A percentile compares a stretch with the other conserved stretches of the same genome.
These are phyloP conservation scores for Helicorthomorpha holstii DNA, from an alignment of 1,140 invertebrate genomes.

Conservation along the genomic window DNA sequence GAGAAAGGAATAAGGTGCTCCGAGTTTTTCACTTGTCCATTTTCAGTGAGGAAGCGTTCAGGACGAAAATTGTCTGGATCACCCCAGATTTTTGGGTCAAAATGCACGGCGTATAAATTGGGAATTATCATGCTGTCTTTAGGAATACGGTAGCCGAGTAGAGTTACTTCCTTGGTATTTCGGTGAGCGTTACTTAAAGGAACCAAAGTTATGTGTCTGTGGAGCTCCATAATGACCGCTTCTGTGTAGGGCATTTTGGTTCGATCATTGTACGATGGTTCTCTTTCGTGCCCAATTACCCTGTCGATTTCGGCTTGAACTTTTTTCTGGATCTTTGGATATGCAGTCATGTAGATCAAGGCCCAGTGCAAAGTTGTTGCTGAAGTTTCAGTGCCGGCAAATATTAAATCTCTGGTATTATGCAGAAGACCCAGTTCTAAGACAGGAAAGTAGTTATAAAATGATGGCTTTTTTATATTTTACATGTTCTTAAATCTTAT, in stretches of 20 bases:
- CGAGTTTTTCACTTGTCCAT: constrained; percentile 36
- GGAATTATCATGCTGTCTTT: constrained; percentile 43
- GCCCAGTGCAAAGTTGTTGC: constrained; percentile 15
- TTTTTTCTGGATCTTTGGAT: constrained; percentile 18
- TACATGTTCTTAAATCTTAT: too few relatives aligned
- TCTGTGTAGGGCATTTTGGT: constrained; percentile 56
- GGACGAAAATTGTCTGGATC: constrained; percentile 26
- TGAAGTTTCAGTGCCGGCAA: constrained; percentile 19
- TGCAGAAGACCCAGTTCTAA: too few relatives aligned
- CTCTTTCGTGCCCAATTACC: constrained; percentile 14
- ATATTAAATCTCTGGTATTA: constrained; percentile 17
- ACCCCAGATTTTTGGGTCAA: constrained; percentile 33
- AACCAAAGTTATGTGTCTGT: constrained; percentile 63
- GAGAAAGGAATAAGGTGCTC: constrained; percentile 84
- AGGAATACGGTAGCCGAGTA: constrained; percentile 14
- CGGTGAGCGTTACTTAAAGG: constrained; percentile 24
- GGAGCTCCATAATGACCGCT: constrained; percentile 70
- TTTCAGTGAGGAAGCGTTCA: constrained; percentile 19
- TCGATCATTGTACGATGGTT: constrained; percentile 12
- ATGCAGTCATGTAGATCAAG: constrained; percentile 14
- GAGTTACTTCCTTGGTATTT: neutral
- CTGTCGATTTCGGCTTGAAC: constrained; percentile 22
- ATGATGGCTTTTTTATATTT: too few relatives aligned
- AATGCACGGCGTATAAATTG: constrained; percentile 46
- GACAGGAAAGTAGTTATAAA: too few relatives aligned